phyloP scores from a whole-genome alignment of 2,113 vertebrate species.

The Odocoileus virginianus region DNA sequence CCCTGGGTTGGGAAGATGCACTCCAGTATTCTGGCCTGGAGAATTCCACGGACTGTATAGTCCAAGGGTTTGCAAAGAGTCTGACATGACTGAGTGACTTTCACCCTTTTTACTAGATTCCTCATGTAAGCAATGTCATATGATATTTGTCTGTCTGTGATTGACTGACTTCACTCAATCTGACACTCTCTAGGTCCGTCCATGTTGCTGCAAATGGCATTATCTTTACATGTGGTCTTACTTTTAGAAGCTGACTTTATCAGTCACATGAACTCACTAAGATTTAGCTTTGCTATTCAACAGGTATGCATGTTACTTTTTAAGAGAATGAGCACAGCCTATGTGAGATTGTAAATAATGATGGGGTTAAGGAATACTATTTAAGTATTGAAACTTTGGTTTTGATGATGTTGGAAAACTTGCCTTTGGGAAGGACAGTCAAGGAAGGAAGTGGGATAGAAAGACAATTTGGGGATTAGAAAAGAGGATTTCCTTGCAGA shows the following conservation, averaged over 20 bases:
- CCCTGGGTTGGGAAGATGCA: neutral
- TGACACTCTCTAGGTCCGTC: neutral
- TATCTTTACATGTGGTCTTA: neutral
- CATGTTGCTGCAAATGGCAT: neutral
- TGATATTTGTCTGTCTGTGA: neutral
- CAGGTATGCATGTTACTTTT: neutral
- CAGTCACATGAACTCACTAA: neutral
- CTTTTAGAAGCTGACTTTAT: neutral
- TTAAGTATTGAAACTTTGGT: neutral
- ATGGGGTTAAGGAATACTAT: neutral
- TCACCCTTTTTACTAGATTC: neutral
- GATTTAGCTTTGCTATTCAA: neutral
- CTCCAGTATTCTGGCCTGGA: neutral
- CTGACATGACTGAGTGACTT: neutral
- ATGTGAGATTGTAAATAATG: neutral
- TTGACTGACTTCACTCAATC: neutral
- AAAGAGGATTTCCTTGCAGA: neutral
- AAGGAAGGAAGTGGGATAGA: neutral
- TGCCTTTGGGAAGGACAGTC: neutral
- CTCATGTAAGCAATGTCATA: neutral
- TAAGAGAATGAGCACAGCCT: neutral
- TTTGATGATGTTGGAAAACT: neutral
- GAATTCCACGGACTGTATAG: neutral
- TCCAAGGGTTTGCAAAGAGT: neutral
- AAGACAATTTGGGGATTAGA: neutral